Base-by-base conservation (phyloP, 1,140 invertebrate species). In the Semibalanus balanoides region DNA sequence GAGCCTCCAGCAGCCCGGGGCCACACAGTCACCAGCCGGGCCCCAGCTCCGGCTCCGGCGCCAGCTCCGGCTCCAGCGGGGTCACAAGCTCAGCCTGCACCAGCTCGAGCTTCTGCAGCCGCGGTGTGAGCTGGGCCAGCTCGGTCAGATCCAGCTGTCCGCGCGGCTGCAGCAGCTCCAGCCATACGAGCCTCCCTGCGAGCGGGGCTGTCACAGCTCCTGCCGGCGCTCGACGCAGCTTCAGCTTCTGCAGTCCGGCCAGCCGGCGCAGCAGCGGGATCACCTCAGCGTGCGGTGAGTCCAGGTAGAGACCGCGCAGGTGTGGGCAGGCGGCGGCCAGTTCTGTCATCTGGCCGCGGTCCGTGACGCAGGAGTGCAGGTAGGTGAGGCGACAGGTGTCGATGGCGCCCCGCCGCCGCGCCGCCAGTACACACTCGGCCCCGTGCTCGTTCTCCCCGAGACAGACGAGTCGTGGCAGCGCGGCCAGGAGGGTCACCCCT, bases 371-470 rank as follows among this genome's bases (percentile, higher is more conserved):
- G 28, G 29, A 17, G 70, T 72, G 70, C 28, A 72, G 70, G 29
- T 30, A 72, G n/a, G 70, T 29, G n/a, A 72, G 70, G n/a, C 70
- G 70, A 25, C 51, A 64, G 29, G 70, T 29, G n/a, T 5, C 25
- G 70, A 72, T 28, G 3, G 25, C 25, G 28, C 70, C 70, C 19
- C 29, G 28, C 5, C 70, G 11, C 11, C n/a, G n/a, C 28, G 28
- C 29, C 29, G 70, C 70, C 70, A 72, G 70, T n/a, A 72, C 70
- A 29, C 70, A 72, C 70, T 72, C 70, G 70, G 70, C 70, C 7
- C 28, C 70, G 70, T 72, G 29, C 70, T 72, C 70, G 70, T 72
- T 29, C 70, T 72, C 28, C 3, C 70, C 70, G 29, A 72, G 70
- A 27, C 70, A 29, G 29, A 30, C 29, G 29, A 72, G 70, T n/a